Percentiles rank a stretch among this genome's conserved stretches.
phyloP scores from a whole-genome alignment of 2,113 vertebrate genomes.

The Penelope pileata region DNA sequence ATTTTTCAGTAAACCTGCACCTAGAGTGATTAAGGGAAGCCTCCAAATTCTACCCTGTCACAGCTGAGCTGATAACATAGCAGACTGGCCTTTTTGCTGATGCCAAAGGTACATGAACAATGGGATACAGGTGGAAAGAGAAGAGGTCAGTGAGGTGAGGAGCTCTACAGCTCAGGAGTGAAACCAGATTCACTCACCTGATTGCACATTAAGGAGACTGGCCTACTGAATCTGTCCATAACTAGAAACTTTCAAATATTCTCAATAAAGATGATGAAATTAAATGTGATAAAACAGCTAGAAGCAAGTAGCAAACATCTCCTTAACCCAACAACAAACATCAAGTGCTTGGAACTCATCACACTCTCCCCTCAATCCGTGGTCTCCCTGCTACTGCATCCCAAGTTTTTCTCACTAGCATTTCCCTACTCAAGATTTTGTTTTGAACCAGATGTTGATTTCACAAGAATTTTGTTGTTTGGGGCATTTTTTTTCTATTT shows the following conservation, averaged over 20 bases:
- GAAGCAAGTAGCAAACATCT: background rate
- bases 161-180: background rate
- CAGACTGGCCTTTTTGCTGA: background rate
- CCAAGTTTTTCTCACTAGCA: background rate
- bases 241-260: background rate
- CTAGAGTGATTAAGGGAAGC: slow-evolving; percentile 25
- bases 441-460: background rate
- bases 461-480: background rate
- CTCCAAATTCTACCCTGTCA: slow-evolving; percentile 11
- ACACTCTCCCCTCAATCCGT: background rate
- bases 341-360: background rate
- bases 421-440: accelerated
- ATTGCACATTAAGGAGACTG: background rate
- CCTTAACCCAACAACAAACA: background rate
- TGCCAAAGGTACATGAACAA: background rate
- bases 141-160: background rate
- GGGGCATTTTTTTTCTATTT: background rate
- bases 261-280: background rate
- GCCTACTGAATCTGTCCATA: background rate
- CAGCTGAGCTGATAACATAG: slow-evolving; percentile 2
- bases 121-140: background rate
- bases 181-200: background rate
- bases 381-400: background rate
- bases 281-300: background rate
- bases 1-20: slow-evolving; percentile 66